These are phyloP conservation scores for Cyprinus carpio DNA, from an alignment of 2,113 vertebrate genomes.

Conservation along the genomic window DNA sequence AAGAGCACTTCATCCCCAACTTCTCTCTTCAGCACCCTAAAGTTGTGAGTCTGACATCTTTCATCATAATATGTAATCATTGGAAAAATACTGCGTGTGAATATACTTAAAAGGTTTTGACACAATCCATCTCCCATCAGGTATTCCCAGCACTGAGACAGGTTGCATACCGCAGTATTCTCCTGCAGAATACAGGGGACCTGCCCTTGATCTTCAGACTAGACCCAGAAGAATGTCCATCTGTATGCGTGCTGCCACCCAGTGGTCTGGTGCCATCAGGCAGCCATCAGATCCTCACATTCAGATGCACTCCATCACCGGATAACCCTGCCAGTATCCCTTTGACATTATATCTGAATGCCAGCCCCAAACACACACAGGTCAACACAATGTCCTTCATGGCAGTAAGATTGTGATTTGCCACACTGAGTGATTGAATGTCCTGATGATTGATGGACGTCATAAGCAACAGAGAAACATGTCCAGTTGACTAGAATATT, in stretches of 20 bases:
- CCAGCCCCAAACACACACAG: constrained; percentile 76
- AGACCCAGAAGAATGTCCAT: constrained; percentile 63
- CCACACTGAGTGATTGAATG: background rate
- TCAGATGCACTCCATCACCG: constrained; percentile 76
- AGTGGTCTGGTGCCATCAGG: constrained; percentile 79
- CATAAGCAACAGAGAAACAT: background rate
- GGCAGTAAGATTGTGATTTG: background rate
- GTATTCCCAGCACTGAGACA: constrained; percentile 79
- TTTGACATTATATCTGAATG: constrained; percentile 83
- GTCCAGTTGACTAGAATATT: background rate
- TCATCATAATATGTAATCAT: background rate
- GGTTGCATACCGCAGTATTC: constrained; percentile 75
- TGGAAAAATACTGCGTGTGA: background rate
- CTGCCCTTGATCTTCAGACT: constrained; percentile 79
- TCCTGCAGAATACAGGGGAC: constrained; percentile 80
- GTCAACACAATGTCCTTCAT: constrained; percentile 62
- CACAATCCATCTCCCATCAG: constrained; percentile 65
- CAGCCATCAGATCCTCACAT: constrained; percentile 83
- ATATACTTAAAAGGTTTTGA: background rate
- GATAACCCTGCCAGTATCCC: constrained; percentile 66
- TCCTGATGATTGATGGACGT: background rate
- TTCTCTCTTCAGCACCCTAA: constrained; percentile 76
- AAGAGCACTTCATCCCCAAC: constrained; percentile 78
- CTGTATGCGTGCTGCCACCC: constrained; percentile 74
- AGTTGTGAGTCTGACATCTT: constrained; percentile 65